These are phyloP conservation scores for Siderastrea siderea DNA, from an alignment of 92 coral and sea anemone genomes.

Conservation along the genomic window DNA sequence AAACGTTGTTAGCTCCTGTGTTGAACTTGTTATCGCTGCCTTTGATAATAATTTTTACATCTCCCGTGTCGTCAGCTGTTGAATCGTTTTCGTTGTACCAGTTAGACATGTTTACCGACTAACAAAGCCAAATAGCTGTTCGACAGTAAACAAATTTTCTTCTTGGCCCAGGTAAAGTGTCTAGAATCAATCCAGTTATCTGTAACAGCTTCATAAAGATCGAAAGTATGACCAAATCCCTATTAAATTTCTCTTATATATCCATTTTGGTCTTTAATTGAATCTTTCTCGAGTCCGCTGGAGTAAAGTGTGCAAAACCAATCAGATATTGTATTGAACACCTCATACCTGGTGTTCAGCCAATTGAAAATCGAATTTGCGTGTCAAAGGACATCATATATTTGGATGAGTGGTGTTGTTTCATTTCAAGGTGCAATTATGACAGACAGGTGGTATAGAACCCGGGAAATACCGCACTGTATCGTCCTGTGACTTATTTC, in stretches of 20 bases:
- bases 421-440: constrained; percentile 22
- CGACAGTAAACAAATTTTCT: background rate
- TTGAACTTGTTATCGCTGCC: constrained; percentile 73
- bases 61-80: constrained; percentile 72
- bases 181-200: background rate
- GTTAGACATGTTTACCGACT: constrained; percentile 52
- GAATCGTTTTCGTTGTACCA: constrained; percentile 44
- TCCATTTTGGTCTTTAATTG: constrained; percentile 35
- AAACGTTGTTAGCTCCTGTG: constrained; percentile 66
- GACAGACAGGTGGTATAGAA: constrained; percentile 37
- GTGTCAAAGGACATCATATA: constrained; percentile 71
- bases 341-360: constrained; percentile 71
- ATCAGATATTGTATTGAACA: constrained; percentile 20
- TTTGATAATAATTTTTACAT: constrained; percentile 82
- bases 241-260: constrained; percentile 32
- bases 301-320: constrained; percentile 47
- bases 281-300: constrained; percentile 15
- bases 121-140: background rate
- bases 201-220: constrained; percentile 2
- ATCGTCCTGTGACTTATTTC: constrained; percentile 36
- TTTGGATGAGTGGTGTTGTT: constrained; percentile 24
- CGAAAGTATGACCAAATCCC: constrained; percentile 24
- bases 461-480: constrained; percentile 12
- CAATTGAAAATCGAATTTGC: constrained; percentile 75
- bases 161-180: background rate